These are phyloP conservation scores for Tryphoninae sp. DNA, from an alignment of 2,888 invertebrate genomes.

Conservation along the genomic window DNA sequence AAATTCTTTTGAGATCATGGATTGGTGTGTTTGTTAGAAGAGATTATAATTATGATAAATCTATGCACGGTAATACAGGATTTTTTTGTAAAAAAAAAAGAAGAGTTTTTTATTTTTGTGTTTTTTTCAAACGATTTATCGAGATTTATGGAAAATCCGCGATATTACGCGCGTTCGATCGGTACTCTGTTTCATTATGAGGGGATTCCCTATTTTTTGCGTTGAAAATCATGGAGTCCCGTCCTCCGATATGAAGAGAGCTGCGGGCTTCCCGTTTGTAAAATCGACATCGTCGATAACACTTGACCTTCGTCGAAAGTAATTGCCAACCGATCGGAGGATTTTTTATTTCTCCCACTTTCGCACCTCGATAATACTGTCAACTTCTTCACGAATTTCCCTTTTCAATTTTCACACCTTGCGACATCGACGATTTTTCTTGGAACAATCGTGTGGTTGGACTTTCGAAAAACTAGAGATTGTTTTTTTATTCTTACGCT, in stretches of 20 bases:
- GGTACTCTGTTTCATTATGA: not conserved
- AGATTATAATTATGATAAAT: too few relatives aligned
- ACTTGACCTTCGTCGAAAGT: not conserved
- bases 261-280: slow-evolving; percentile 14
- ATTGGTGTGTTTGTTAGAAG: not conserved
- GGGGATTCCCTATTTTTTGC: slow-evolving; percentile 7
- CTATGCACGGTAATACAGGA: too few relatives aligned
- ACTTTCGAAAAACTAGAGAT: not conserved
- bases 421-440: not conserved
- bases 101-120: not conserved
- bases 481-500: not conserved
- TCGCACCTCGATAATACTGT: not conserved
- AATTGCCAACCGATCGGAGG: not conserved
- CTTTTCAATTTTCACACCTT: not conserved
- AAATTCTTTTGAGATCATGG: not conserved
- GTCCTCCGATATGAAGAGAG: not conserved
- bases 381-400: slow-evolving; percentile 3
- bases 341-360: not conserved
- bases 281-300: slow-evolving; percentile 28
- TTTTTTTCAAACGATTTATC: not conserved
- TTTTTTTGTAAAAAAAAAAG: not conserved
- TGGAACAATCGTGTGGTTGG: not conserved
- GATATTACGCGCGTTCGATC: not conserved
- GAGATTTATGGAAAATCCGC: not conserved
- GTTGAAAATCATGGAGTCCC: not conserved